Base-by-base conservation (phyloP, 2,888 invertebrate species). In the Strigamia crassipes region DNA sequence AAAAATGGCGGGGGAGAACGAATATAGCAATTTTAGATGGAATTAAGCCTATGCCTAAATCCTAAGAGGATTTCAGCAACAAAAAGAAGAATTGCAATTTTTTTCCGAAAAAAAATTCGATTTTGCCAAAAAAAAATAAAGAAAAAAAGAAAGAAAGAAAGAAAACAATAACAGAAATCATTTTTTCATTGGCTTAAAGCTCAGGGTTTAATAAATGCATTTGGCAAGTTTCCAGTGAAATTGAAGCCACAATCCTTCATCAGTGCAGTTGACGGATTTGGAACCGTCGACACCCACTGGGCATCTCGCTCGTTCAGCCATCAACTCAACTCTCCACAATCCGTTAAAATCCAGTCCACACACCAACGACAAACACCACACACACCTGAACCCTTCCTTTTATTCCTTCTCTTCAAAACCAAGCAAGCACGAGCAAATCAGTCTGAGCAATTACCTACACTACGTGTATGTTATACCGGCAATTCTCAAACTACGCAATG, bases 181-280 rank as follows among this genome's bases (percentile, higher is more conserved):
- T 66, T 66, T 66, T 66, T 66, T 18, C 61, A 66, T 23, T 66
- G 61, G 61, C 61, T 66, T 66, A 66, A 66, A 66, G 61, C 61
- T 66, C 61, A 66, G 61, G 61, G 61, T 23, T 66, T 66, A 66
- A 66, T 66, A 66, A 66, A 66, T 23, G 61, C 61, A 66, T 66
- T 66, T 66, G 61, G 61, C 61, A 66, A 23, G 23, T 23, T 66
- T 8, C 61, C 61, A 66, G 61, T 66, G 61, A 66, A 66, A 66
- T 66, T 66, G 61, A 66, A 66, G 61, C 61, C 61, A 66, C 61
- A 66, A 66, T 66, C 61, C 61, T 66, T 66, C 61, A 66, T 66
- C 61, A 66, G 61, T 21, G 23, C 61, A 66, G 61, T 66, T 66
- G 61, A 66, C 61, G 61, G 61, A 66, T 66, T 66, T 66, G 61